Evolutionary conservation across 2,797 vertebrate species (phyloP), one percentile per base, ranked within the genome.

Genomic region (Chloroceryle inda): DNA sequence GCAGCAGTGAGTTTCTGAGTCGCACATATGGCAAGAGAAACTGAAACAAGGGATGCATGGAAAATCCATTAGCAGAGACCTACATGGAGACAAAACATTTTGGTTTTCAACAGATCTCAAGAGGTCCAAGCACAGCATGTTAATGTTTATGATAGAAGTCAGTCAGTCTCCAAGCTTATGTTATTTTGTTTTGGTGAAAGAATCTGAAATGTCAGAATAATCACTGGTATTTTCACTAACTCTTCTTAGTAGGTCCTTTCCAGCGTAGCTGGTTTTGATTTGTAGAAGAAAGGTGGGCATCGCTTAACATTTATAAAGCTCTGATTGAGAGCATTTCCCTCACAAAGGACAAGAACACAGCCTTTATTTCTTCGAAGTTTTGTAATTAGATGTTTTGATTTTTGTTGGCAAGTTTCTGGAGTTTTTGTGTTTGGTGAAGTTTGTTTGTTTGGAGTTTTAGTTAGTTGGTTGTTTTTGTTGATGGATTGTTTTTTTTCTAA

Each of bases 41-140:
- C 87, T 56, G 82, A 88, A 96, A 88, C 76, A 94, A 84, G 89
- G 91, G 82, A 84, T 47, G 59, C 83, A 95, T 90, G 95, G 95
- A 97, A 96, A 96, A 96, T 37, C 88, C 94, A 96, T 96, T 91
- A 95, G 85, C 59, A 94, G 56, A 92, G 92, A 88, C 59, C 82
- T 92, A 74, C 1, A 0, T 85, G 69, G 72, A 94, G 86, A 96
- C 91, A 94, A 89, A 94, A 97, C 90, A 83, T 85, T 88, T 94
- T 66, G 85, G 56, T 23, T 94, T 94, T 86, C 6, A 2, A 80
- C 83, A 93, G 81, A 94, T 95, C 94, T 96, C 87, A 31, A 90
- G 96, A 94, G 94, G 79, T 86, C 82, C 79, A 73, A 94, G 76
- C 88, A 74, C 87, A 94, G 94, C 85, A 88, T 49, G 89, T 37